Evolutionary conservation across 1,140 invertebrate species (phyloP).

Genomic region (Zaprionus ghesquierei): DNA sequence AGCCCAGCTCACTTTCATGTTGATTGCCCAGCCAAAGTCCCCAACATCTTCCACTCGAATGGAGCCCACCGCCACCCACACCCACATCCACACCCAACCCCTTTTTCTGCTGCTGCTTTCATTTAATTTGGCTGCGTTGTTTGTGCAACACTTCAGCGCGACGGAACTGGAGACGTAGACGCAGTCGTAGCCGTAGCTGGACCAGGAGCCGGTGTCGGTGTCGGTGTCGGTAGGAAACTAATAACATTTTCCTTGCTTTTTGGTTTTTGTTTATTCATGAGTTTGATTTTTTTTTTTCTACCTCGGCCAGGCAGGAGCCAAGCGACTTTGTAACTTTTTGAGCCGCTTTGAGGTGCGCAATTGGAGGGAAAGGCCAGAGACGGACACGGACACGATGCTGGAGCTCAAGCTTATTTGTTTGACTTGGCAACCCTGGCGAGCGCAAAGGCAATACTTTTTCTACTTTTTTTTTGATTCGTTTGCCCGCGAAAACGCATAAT

Average conservation of each 20-base stretch:
- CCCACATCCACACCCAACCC: too few relatives aligned
- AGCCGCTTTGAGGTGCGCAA: conserved; percentile 39
- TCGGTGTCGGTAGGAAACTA: conserved; percentile 49
- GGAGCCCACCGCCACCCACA: neutral
- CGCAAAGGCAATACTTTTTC: neutral
- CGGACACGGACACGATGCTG: neutral
- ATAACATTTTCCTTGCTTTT: conserved; percentile 66
- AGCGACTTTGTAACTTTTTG: conserved; percentile 65
- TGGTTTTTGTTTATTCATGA: conserved; percentile 72
- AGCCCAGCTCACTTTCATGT: conserved; percentile 28
- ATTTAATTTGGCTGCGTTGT: conserved; percentile 71
- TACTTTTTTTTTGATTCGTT: neutral
- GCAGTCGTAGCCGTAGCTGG: neutral
- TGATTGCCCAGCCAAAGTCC: conserved; percentile 34
- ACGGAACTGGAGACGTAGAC: conserved; percentile 4
- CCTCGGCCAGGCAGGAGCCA: neutral
- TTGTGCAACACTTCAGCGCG: conserved; percentile 70
- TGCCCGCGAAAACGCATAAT: conserved; percentile 42
- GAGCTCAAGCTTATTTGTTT: conserved; percentile 7
- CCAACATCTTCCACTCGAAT: conserved; percentile 28
- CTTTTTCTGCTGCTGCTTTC: conserved; percentile 53
- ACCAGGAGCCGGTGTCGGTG: neutral
- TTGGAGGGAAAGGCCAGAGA: neutral
- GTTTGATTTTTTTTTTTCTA: conserved; percentile 68
- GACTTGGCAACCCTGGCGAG: conserved; percentile 1